A percentile compares a stretch with the other conserved stretches of the same genome.
Conservation (phyloP, 2,113 vertebrate genomes). For the Indicator indicator region DNA sequence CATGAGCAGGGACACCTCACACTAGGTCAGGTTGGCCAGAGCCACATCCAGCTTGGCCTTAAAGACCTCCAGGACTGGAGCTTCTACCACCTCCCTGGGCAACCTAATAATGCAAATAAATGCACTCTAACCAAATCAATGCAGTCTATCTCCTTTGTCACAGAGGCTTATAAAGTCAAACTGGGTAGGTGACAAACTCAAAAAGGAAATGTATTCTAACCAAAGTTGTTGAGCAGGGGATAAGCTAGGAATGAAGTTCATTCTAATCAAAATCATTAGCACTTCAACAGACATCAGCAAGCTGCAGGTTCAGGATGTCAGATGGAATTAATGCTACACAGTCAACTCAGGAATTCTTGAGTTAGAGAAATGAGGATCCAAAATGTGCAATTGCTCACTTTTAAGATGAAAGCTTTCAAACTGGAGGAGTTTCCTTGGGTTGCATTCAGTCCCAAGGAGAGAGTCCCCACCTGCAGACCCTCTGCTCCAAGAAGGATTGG, state of each 20-base stretch:
- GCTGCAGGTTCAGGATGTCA: background rate
- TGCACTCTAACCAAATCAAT: background rate
- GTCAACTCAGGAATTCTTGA: background rate
- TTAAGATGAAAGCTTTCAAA: background rate
- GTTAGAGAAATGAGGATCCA: background rate
- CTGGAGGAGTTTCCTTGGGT: background rate
- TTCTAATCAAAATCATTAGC: background rate
- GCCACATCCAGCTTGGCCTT: too few relatives aligned
- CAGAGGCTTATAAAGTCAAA: background rate
- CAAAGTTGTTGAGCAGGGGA: background rate
- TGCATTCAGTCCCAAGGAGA: background rate
- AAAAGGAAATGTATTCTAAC: background rate
- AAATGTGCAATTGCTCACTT: background rate
- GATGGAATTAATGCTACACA: background rate
- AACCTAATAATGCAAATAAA: background rate
- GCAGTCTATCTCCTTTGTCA: background rate
- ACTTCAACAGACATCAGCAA: background rate
- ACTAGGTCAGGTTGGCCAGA: too few relatives aligned
- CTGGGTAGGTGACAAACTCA: background rate
- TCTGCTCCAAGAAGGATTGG: background rate
- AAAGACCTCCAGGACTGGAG: too few relatives aligned
- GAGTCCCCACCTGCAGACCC: background rate
- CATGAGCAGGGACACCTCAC: too few relatives aligned
- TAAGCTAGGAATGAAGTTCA: background rate
- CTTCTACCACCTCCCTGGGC: too few relatives aligned